Conservation (phyloP, 2,888 invertebrate genomes). For the Lycocerus yunnanus region DNA sequence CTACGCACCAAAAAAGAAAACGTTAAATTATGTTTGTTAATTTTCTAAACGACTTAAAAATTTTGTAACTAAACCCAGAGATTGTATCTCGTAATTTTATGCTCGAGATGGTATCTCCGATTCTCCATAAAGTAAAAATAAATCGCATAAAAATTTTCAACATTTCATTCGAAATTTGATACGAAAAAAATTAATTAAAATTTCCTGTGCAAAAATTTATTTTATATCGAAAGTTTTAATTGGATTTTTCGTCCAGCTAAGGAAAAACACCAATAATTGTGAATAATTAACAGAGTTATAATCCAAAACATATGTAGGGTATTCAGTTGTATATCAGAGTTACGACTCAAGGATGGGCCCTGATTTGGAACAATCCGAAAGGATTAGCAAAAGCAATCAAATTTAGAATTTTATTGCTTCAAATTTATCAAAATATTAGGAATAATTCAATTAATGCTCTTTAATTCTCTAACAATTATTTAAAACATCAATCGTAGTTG, state of each 20-base stretch:
- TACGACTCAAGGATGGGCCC: background rate
- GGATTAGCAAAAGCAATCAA: background rate
- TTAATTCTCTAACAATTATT: too few species aligned
- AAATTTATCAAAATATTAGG: background rate
- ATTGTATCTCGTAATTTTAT: background rate
- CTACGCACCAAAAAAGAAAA: background rate
- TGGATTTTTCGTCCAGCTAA: background rate
- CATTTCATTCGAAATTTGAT: background rate
- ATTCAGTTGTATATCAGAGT: background rate
- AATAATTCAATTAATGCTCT: background rate
- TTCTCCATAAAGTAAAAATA: conserved; percentile 1
- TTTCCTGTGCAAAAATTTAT: background rate
- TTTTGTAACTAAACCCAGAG: background rate
- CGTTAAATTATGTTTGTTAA: background rate
- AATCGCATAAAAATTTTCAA: background rate
- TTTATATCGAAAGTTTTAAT: background rate
- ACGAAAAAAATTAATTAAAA: background rate
- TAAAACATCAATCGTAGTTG: too few species aligned
- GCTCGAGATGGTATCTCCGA: background rate
- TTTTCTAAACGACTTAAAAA: background rate
- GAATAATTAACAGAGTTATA: background rate
- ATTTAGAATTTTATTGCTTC: background rate
- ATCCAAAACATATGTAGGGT: background rate
- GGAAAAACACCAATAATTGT: background rate
- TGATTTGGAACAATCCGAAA: background rate